These are phyloP conservation scores for Thalassoma bifasciatum DNA, from an alignment of 2,113 vertebrate species.

Conservation along the genomic window DNA sequence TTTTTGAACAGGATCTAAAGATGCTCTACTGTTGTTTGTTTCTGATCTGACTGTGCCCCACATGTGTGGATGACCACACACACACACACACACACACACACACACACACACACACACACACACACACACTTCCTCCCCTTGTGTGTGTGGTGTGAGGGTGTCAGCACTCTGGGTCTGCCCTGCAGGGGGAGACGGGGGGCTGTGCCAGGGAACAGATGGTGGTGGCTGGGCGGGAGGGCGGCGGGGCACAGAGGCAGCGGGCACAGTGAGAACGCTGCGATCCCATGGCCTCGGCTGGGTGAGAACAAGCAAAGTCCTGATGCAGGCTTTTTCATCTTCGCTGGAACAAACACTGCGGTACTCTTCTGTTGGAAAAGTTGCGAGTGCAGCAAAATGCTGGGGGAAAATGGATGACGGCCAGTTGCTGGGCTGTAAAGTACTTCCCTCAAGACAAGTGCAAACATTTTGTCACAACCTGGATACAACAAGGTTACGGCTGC, in stretches of 20 bases:
- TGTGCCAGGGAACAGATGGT: constrained; percentile 80
- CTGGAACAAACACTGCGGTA: constrained; percentile 46
- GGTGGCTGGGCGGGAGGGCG: constrained; percentile 60
- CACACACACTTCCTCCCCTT: constrained; percentile 19
- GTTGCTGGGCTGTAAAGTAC: background rate
- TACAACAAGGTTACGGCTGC: background rate
- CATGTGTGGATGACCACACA: constrained; percentile 20
- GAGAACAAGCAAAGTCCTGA: constrained; percentile 71
- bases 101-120: background rate
- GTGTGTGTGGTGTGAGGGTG: constrained; percentile 67
- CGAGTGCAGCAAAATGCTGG: constrained; percentile 51
- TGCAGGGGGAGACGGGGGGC: constrained; percentile 43
- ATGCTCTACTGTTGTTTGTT: background rate
- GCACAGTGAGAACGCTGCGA: constrained; percentile 43
- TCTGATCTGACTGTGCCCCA: constrained; percentile 4
- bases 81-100: background rate
- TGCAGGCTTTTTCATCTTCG: constrained; percentile 57
- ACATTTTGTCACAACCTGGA: background rate
- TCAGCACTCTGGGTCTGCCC: constrained; percentile 69
- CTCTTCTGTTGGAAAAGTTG: constrained; percentile 49
- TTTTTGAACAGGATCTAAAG: background rate
- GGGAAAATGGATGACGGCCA: constrained; percentile 33
- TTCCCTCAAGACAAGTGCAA: background rate
- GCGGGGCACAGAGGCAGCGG: constrained; percentile 53
- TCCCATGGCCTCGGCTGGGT: constrained; percentile 61